Percentiles rank a stretch among this genome's conserved stretches.
phyloP scores from a whole-genome alignment of 2,113 vertebrate genomes.

The Anseranas semipalmata region DNA sequence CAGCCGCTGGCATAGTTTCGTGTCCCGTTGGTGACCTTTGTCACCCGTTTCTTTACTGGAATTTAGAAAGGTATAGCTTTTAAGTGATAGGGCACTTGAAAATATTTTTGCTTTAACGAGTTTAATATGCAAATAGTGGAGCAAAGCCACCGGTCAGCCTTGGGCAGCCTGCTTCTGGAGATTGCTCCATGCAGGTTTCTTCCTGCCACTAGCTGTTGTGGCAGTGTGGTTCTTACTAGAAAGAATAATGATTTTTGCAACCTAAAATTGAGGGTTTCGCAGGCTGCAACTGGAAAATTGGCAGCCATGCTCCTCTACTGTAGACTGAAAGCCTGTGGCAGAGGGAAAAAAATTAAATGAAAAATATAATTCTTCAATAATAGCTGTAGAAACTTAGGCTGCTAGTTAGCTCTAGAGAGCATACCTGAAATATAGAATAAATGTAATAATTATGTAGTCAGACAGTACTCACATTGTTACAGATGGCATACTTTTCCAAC shows the following conservation, averaged over 20 bases:
- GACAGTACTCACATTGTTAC: not conserved
- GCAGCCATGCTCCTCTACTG: not conserved
- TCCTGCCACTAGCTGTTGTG: slow-evolving; percentile 5
- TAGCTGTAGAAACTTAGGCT: not conserved
- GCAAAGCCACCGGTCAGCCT: not conserved
- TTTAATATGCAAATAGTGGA: slow-evolving; percentile 23
- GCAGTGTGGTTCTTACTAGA: slow-evolving; percentile 45
- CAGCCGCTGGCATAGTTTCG: not conserved
- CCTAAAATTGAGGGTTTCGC: slow-evolving; percentile 40
- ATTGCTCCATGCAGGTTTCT: slow-evolving; percentile 33
- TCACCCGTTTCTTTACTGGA: slow-evolving; percentile 31
- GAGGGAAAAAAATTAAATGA: not conserved
- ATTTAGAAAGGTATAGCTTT: slow-evolving; percentile 28
- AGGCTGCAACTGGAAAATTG: slow-evolving; percentile 13
- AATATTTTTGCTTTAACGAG: not conserved
- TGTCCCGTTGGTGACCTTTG: not conserved
- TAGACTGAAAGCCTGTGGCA: not conserved
- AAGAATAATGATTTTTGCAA: slow-evolving; percentile 26
- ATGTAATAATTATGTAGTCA: not conserved
- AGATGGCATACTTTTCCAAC: not conserved
- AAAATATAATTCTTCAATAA: not conserved
- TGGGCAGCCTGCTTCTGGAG: not conserved
- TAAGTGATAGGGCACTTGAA: not conserved
- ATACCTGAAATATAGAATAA: not conserved
- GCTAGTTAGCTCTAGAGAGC: not conserved